Conservation (phyloP, 2,797 vertebrate genomes). For the Xerus rutilus region DNA sequence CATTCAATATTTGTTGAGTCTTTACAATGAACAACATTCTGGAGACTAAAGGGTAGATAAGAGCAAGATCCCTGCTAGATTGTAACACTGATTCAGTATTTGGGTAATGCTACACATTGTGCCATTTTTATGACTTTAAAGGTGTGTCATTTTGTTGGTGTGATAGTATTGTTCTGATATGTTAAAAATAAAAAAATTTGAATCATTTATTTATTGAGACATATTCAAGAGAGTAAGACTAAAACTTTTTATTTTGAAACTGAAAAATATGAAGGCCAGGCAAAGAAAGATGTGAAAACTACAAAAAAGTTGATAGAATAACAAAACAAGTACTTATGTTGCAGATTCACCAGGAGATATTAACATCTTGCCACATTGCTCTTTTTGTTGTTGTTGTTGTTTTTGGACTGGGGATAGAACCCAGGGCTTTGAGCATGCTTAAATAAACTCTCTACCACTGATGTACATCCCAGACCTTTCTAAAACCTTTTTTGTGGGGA, state of each 20-base stretch:
- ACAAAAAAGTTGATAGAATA: background rate
- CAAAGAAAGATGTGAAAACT: background rate
- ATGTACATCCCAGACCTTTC: too few relatives aligned
- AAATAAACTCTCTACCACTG: background rate
- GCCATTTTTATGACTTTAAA: background rate
- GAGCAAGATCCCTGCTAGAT: too few relatives aligned
- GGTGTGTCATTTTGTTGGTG: background rate
- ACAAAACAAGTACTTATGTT: background rate
- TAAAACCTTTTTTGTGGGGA: too few relatives aligned
- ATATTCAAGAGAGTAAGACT: background rate
- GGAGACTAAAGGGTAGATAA: background rate
- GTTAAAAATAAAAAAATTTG: slow-evolving; percentile 3
- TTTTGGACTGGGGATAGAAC: background rate
- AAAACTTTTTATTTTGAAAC: background rate
- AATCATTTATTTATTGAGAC: background rate
- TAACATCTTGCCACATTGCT: background rate
- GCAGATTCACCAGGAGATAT: background rate
- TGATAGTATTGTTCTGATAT: background rate
- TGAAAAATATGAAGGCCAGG: background rate
- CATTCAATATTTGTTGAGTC: background rate
- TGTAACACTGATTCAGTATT: background rate
- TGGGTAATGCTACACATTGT: background rate
- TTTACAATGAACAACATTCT: background rate
- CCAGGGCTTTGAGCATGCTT: too few relatives aligned
- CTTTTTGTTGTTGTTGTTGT: background rate